Conservation (phyloP, 2,113 vertebrate genomes). For the Eidolon helvum region DNA sequence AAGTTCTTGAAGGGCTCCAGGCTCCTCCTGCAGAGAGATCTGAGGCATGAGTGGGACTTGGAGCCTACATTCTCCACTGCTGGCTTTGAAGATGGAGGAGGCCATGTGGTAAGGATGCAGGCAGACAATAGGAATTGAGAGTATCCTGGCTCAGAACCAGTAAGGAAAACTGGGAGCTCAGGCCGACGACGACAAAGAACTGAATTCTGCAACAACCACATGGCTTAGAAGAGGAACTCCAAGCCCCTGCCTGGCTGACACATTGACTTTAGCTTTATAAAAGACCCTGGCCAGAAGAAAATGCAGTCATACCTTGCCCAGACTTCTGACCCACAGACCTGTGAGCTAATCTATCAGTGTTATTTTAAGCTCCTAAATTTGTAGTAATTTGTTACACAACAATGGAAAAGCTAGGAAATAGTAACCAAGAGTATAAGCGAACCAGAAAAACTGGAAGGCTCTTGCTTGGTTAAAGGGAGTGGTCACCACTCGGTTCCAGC, state of each 20-base stretch:
- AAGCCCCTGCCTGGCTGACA: background rate
- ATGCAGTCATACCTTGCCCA: accelerated
- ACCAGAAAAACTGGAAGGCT: background rate
- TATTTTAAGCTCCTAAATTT: background rate
- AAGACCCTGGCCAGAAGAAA: background rate
- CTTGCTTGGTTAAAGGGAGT: background rate
- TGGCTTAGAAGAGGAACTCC: background rate
- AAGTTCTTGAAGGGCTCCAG: background rate
- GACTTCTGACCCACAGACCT: background rate
- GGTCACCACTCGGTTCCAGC: background rate
- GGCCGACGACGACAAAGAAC: background rate
- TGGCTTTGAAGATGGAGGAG: background rate
- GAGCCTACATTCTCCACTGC: background rate
- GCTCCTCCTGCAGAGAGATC: background rate
- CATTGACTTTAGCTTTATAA: background rate
- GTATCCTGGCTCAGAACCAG: background rate
- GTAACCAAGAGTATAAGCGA: background rate
- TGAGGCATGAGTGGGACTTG: background rate
- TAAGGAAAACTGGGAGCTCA: background rate
- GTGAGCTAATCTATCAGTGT: background rate
- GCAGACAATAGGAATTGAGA: background rate
- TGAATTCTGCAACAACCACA: background rate
- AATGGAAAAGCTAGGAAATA: background rate
- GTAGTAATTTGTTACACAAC: background rate
- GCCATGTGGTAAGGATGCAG: background rate